Evolutionary conservation across 2,888 invertebrate genomes (phyloP).

Genomic region (Troilus luridus): DNA sequence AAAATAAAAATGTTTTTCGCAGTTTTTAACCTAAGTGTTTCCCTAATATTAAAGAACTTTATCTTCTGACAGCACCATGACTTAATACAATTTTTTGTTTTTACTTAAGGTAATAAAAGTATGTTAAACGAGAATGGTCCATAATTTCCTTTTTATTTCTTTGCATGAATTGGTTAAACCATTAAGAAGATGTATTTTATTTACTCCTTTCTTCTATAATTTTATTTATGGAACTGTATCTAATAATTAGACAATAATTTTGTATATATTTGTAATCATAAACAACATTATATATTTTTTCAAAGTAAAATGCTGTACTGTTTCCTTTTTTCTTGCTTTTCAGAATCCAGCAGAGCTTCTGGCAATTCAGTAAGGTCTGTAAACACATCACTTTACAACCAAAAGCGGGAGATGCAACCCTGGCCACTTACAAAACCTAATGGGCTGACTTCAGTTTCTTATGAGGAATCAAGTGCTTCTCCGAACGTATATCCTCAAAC

Average conservation of each 20-base stretch:
- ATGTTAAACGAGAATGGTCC: too few species aligned
- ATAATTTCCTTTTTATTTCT: background rate
- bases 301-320: background rate
- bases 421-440: conserved; percentile 65
- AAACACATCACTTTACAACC: conserved; percentile 56
- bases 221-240: background rate
- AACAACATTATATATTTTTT: background rate
- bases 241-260: background rate
- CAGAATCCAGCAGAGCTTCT: conserved; percentile 53
- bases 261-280: too few species aligned
- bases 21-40: too few species aligned
- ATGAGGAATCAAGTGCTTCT: conserved; percentile 51
- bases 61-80: too few species aligned
- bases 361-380: conserved; percentile 58
- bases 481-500: conserved; percentile 62
- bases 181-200: background rate
- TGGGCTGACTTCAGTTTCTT: conserved; percentile 52
- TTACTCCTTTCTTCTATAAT: background rate
- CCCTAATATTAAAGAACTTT: too few species aligned
- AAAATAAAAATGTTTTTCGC: too few species aligned
- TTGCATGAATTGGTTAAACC: background rate
- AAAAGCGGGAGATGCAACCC: conserved; percentile 66
- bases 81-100: too few species aligned
- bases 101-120: too few species aligned
- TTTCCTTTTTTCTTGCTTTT: background rate